Evolutionary conservation across 2,113 vertebrate species (phyloP), one percentile per base, ranked within the genome.

Genomic region (Zeus faber): DNA sequence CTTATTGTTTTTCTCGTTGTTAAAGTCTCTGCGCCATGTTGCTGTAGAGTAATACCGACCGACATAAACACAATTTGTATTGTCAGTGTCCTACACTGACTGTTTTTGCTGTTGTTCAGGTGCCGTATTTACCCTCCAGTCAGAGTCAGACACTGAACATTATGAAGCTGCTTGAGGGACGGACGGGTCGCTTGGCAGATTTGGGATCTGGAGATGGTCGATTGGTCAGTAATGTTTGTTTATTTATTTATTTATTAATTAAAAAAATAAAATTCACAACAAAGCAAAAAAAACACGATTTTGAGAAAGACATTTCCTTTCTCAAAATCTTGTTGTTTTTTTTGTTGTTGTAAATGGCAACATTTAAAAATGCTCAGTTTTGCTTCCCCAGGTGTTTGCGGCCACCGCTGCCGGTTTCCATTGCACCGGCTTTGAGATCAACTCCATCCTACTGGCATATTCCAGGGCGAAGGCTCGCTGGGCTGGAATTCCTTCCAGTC

Each of bases 401-500:
- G 86, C 89, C 24, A 78, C 79, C 5, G 65, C 82, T 7, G 58
- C 57, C 58, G 87, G 89, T 39, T 86, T 91, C 58, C 84, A 78
- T 44, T 81, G 84, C 70, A 89, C 88, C 4, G 90, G 89, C 0
- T 91, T 86, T 76, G 91, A 92, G 70, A 86, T 92, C 13, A 91
- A 91, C 67, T 81, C 85, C 0, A 67, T 92, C 23, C 70, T 91
- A 43, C 23, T 86, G 48, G 66, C 79, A 17, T 89, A 82, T 57
- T 58, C 85, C 39, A 81, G 66, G 61, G 67, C 57, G 49, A 85
- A 71, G 45, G 87, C 86, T 20, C 27, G 3, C 13, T 90, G 80
- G 85, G 80, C 1, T 6, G 80, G 82, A 24, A 37, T 88, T 11
- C 70, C 85, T 25, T 24, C 55, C 22, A 49, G 66, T 13, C 72